These are phyloP conservation scores for Armadillidium nasatum DNA, from an alignment of 1,140 invertebrate species.

Conservation along the genomic window DNA sequence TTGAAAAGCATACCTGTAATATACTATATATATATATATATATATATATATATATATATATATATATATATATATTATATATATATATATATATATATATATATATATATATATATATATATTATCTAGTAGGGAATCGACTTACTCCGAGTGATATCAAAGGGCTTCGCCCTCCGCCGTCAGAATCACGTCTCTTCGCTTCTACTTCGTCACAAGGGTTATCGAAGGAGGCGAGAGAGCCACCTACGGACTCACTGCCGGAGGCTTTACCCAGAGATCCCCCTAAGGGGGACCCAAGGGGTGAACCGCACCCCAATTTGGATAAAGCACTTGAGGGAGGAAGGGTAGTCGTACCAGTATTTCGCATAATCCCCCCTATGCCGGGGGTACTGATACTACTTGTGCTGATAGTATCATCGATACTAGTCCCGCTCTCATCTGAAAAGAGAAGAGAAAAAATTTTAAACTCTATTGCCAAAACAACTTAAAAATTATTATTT, in stretches of 20 bases:
- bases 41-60: too few species aligned
- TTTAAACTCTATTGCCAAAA: not conserved
- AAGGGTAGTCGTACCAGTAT: not conserved
- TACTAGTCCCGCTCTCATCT: not conserved
- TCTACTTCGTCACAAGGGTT: not conserved
- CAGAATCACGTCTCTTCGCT: not conserved
- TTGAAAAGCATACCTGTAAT: too few species aligned
- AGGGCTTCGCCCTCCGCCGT: not conserved
- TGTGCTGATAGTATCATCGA: not conserved
- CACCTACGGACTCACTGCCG: not conserved
- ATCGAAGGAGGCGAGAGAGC: not conserved
- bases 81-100: too few species aligned
- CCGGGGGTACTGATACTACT: not conserved
- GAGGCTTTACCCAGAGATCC: not conserved
- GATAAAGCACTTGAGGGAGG: not conserved
- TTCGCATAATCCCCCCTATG: too few species aligned
- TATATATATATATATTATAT: too few species aligned
- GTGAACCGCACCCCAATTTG: not conserved
- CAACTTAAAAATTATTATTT: not conserved
- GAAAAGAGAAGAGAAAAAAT: not conserved
- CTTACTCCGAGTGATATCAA: not conserved
- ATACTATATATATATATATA: too few species aligned
- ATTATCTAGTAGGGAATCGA: too few species aligned
- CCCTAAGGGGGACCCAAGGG: not conserved
- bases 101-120: too few species aligned